A percentile compares a stretch with the other conserved stretches of the same genome.
phyloP scores from a whole-genome alignment of 2,888 invertebrate genomes.

The Xylocampa areola region DNA sequence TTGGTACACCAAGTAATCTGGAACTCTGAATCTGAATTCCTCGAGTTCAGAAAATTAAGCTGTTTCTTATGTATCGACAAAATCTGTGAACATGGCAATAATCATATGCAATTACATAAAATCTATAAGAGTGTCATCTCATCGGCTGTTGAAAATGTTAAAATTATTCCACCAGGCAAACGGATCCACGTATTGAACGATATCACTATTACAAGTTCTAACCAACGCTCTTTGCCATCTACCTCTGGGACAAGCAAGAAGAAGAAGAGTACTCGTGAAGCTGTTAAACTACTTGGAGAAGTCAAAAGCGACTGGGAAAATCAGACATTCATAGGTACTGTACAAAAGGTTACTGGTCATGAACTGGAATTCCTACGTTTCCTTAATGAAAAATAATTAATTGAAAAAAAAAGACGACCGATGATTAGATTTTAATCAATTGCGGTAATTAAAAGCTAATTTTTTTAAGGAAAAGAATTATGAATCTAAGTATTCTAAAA shows the following conservation, averaged over 20 bases:
- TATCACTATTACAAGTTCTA: not conserved
- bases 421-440: no score
- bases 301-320: not conserved
- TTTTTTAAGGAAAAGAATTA: no score
- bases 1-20: slow-evolving; percentile 13
- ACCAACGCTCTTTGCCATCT: not conserved
- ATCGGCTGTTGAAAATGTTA: no score
- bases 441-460: no score
- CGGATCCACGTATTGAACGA: not conserved
- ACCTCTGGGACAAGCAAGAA: not conserved
- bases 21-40: slow-evolving; percentile 10
- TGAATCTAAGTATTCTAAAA: no score
- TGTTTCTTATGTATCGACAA: not conserved
- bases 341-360: no score
- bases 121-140: no score
- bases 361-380: no score
- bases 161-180: no score
- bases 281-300: not conserved
- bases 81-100: not conserved
- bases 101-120: not conserved
- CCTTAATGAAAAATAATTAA: no score
- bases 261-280: not conserved
- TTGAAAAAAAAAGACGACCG: no score
- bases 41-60: slow-evolving; percentile 13
- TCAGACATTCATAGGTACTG: not conserved